Percentiles rank a stretch among this genome's conserved stretches.
Conservation (phyloP, 2,113 vertebrate species). For the Cricetomys ansorgei region DNA sequence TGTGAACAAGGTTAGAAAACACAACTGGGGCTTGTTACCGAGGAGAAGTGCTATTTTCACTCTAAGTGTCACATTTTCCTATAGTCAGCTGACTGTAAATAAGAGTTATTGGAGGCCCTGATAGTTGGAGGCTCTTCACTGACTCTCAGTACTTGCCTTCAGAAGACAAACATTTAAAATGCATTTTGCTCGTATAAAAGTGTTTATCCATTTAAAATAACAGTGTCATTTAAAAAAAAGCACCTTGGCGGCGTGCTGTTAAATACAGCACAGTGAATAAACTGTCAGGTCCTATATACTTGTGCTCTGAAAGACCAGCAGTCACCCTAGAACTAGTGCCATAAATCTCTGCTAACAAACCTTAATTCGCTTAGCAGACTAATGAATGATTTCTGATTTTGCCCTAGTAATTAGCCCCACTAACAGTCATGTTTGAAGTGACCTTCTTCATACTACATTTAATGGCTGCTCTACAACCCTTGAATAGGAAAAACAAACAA, state of each 20-base stretch:
- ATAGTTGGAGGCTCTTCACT: slow-evolving; percentile 57
- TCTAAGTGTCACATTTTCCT: slow-evolving; percentile 47
- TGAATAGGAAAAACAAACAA: neutral
- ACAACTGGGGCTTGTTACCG: slow-evolving; percentile 52
- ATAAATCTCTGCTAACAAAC: slow-evolving; percentile 85
- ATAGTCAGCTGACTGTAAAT: slow-evolving; percentile 59
- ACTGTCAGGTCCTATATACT: slow-evolving; percentile 62
- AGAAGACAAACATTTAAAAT: slow-evolving; percentile 70
- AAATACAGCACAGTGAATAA: slow-evolving; percentile 68
- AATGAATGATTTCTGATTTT: slow-evolving; percentile 84
- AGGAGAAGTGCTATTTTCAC: neutral
- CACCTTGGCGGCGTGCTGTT: slow-evolving; percentile 43
- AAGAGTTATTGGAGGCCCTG: slow-evolving; percentile 56
- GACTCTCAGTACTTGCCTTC: slow-evolving; percentile 66
- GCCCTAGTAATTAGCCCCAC: slow-evolving; percentile 83
- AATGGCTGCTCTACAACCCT: slow-evolving; percentile 73
- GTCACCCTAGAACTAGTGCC: slow-evolving; percentile 67
- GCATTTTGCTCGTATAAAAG: slow-evolving; percentile 67
- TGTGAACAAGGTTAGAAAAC: slow-evolving; percentile 56
- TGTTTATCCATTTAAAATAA: slow-evolving; percentile 71
- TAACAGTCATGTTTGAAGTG: slow-evolving; percentile 75
- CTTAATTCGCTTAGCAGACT: slow-evolving; percentile 81
- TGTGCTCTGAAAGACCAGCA: slow-evolving; percentile 63
- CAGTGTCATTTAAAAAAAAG: slow-evolving; percentile 48
- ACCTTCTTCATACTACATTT: slow-evolving; percentile 66